phyloP scores from a whole-genome alignment of 2,888 invertebrate species.

The Acleris literana region DNA sequence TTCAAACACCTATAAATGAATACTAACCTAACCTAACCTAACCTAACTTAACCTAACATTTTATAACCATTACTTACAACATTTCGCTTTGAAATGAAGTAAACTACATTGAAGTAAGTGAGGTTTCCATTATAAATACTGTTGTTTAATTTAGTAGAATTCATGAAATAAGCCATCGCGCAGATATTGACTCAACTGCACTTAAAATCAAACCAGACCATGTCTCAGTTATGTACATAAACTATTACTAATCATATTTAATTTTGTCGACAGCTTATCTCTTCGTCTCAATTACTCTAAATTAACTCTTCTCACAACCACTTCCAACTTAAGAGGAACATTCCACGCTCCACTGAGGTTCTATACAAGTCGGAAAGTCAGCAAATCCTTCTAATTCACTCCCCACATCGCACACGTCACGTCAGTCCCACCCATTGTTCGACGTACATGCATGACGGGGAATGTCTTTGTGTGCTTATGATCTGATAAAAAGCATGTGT shows the following conservation, averaged over 20 bases:
- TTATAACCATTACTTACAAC: no score
- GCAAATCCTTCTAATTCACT: conserved; percentile 21
- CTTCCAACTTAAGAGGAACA: not conserved
- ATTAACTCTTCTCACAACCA: not conserved
- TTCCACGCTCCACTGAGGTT: conserved; percentile 8
- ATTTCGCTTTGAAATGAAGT: no score
- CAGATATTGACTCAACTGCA: not conserved
- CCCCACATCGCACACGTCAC: conserved; percentile 7
- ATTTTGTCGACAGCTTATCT: not conserved
- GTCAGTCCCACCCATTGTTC: conserved; percentile 22
- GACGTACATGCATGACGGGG: conserved; percentile 15
- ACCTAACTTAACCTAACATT: no score
- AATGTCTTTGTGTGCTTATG: conserved; percentile 17
- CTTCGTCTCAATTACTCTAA: not conserved
- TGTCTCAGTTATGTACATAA: no score
- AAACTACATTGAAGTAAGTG: no score
- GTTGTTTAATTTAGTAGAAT: no score
- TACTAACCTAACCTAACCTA: no score
- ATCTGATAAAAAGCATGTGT: conserved; percentile 4
- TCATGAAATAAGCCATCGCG: no score
- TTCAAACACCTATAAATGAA: no score
- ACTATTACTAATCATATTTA: no score
- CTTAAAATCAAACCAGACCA: no score
- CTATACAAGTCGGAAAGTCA: conserved; percentile 4
- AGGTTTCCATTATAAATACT: no score